phyloP scores from a whole-genome alignment of 2,113 vertebrate species.

The Saccopteryx bilineata region DNA sequence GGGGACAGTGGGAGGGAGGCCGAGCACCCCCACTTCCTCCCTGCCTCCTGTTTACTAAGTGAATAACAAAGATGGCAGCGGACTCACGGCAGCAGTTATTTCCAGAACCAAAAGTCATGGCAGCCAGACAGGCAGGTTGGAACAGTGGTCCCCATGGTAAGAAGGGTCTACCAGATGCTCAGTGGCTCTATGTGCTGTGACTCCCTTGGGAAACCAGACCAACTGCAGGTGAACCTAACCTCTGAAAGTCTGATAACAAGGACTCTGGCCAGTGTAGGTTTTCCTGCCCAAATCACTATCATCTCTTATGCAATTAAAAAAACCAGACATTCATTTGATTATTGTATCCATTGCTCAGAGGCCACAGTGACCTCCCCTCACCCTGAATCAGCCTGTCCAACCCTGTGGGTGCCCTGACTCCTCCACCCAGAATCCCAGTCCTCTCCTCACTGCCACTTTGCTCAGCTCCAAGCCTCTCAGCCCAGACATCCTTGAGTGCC shows the following conservation, averaged over 20 bases:
- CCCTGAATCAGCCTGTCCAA: neutral
- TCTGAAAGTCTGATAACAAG: neutral
- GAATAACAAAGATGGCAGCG: no score
- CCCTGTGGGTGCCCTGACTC: neutral
- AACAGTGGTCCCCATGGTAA: neutral
- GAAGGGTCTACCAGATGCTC: neutral
- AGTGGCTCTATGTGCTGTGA: neutral
- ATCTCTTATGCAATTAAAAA: fast-evolving
- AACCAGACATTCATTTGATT: fast-evolving
- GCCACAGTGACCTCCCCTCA: neutral
- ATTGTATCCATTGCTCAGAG: fast-evolving
- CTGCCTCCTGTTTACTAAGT: neutral
- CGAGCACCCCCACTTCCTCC: neutral
- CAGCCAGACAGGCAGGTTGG: neutral
- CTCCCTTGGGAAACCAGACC: neutral
- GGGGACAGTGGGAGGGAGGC: no score
- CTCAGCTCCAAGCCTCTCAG: neutral
- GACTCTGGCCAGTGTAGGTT: fast-evolving
- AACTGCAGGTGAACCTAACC: neutral
- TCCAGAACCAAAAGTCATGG: neutral
- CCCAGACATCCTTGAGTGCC: neutral
- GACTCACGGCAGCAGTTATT: neutral
- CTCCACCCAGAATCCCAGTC: neutral
- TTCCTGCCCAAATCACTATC: neutral
- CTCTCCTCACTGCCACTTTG: neutral